A percentile compares a stretch with the other conserved stretches of the same genome.
These are phyloP conservation scores for Sitobion miscanthi DNA, from an alignment of 1,140 invertebrate species.

Conservation along the genomic window DNA sequence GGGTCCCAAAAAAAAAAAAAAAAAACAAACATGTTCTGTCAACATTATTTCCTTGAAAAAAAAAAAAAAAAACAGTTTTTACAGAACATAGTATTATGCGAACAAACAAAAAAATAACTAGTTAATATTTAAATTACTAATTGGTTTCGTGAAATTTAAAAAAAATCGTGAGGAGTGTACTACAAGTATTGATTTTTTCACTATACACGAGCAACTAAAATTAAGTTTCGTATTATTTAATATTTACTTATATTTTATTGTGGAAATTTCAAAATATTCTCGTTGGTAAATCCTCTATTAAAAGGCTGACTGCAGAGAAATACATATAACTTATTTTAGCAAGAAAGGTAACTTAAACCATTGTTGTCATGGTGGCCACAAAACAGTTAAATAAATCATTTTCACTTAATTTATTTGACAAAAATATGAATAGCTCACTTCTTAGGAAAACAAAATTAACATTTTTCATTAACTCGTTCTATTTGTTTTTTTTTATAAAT, in stretches of 20 bases:
- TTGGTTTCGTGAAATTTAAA: not conserved
- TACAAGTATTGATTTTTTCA: not conserved
- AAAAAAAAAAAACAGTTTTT: too few relatives aligned
- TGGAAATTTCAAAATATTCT: not conserved
- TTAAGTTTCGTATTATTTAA: not conserved
- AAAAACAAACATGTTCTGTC: too few relatives aligned
- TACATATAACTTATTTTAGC: not conserved
- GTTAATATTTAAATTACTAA: not conserved
- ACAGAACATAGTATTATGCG: too few relatives aligned
- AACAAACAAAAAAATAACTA: not conserved
- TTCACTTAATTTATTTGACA: not conserved
- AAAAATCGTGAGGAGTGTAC: not conserved
- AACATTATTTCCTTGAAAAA: too few relatives aligned
- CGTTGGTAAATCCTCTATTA: not conserved
- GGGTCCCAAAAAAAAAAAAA: too few relatives aligned
- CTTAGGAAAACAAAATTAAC: not conserved
- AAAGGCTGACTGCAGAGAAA: not conserved
- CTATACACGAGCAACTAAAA: not conserved
- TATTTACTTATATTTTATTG: not conserved
- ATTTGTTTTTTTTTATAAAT: not conserved
- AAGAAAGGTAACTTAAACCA: not conserved
- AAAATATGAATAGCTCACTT: not conserved
- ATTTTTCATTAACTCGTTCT: not conserved
- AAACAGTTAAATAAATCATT: not conserved
- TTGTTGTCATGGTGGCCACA: not conserved